These are phyloP conservation scores for Gymnocheta viridis DNA, from an alignment of 2,888 invertebrate species.

Conservation along the genomic window DNA sequence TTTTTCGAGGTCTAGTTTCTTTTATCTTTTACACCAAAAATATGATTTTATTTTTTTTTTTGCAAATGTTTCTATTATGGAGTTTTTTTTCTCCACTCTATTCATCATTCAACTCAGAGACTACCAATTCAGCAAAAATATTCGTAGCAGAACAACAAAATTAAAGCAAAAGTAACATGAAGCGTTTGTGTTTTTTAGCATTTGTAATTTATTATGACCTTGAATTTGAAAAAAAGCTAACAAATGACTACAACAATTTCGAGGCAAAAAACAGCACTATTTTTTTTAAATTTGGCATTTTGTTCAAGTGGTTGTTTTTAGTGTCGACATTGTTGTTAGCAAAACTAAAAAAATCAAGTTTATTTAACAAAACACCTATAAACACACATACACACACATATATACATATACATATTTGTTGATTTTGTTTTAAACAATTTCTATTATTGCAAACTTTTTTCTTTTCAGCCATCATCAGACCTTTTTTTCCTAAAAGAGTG, in stretches of 20 bases:
- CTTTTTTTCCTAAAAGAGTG: conserved; percentile 1
- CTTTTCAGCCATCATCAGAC: not conserved
- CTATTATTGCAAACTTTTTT: conserved; percentile 47
- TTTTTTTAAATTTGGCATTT: conserved; percentile 29
- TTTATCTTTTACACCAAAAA: conserved; percentile 20
- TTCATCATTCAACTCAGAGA: not conserved
- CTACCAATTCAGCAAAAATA: conserved; percentile 40
- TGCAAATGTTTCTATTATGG: conserved; percentile 33
- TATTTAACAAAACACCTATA: conserved; percentile 29
- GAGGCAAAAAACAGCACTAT: conserved; percentile 26
- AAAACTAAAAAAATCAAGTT: conserved; percentile 58
- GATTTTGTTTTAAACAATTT: conserved; percentile 47
- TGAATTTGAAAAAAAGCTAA: conserved; percentile 63
- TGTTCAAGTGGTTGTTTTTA: conserved; percentile 11
- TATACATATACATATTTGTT: conserved; percentile 14
- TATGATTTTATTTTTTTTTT: conserved; percentile 6
- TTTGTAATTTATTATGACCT: conserved; percentile 69
- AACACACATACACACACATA: not conserved
- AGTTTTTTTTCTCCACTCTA: not conserved
- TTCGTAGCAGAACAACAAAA: conserved; percentile 24
- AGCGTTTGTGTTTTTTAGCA: conserved; percentile 63
- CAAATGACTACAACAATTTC: conserved; percentile 17
- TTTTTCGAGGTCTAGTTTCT: conserved; percentile 32
- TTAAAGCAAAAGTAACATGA: conserved; percentile 42
- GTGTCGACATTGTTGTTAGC: conserved; percentile 2